Evolutionary conservation across 2,797 vertebrate genomes (phyloP).

Genomic region (Coracias cyanogaster): DNA sequence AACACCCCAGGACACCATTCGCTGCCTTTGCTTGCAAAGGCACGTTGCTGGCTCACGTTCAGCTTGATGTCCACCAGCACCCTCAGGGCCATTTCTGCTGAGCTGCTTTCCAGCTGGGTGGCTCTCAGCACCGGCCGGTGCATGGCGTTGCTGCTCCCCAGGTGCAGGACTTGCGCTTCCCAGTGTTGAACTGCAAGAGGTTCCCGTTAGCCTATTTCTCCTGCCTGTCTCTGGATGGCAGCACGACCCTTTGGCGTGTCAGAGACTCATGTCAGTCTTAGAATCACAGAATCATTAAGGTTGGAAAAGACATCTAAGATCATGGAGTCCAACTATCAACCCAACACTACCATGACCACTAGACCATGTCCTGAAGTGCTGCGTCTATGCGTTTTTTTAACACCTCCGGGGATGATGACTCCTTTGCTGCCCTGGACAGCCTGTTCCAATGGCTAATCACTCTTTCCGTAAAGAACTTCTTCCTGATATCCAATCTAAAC

Average conservation of each 20-base stretch:
- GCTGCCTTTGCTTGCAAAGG: accelerated
- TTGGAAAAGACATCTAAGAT: no score
- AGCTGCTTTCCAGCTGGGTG: neutral
- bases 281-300: no score
- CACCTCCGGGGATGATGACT: no score
- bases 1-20: accelerated
- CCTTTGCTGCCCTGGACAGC: no score
- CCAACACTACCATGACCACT: no score
- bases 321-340: no score
- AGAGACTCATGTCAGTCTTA: neutral
- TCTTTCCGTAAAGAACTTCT: no score
- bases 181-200: accelerated
- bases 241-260: neutral
- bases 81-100: neutral
- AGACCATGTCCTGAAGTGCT: no score
- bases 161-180: neutral
- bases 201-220: neutral
- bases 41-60: neutral
- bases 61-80: neutral
- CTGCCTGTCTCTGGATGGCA: neutral
- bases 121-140: neutral
- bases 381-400: no score
- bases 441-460: no score
- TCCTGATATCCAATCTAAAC: no score
- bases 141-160: neutral